Evolutionary conservation across 2,113 vertebrate genomes (phyloP).

Genomic region (Takifugu bimaculatus): DNA sequence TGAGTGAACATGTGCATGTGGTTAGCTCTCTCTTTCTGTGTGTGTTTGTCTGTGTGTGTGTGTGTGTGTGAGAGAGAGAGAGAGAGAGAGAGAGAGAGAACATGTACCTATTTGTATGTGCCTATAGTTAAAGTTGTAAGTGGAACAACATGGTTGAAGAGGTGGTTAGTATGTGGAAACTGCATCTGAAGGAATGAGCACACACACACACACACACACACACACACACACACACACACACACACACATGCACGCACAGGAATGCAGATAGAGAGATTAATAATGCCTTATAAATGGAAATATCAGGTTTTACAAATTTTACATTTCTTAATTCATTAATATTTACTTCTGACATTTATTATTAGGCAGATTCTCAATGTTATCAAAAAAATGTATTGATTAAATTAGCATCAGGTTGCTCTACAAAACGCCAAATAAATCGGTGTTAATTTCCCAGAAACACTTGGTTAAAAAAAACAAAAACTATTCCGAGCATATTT

Average conservation of each 20-base stretch:
- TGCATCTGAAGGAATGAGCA: conserved; percentile 69
- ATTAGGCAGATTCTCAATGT: no score
- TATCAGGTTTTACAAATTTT: background rate
- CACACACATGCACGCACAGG: conserved; percentile 5
- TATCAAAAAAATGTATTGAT: no score
- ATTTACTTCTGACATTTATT: no score
- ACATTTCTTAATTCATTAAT: no score
- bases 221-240: conserved; percentile 22
- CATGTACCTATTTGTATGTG: conserved; percentile 59
- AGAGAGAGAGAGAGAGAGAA: no score
- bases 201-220: conserved; percentile 31
- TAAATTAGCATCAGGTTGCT: no score
- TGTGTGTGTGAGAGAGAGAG: conserved; percentile 19
- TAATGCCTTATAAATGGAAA: no score
- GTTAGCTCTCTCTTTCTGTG: conserved; percentile 56
- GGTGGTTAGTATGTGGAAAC: conserved; percentile 60
- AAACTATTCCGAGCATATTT: background rate
- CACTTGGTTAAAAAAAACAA: background rate
- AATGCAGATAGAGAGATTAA: background rate
- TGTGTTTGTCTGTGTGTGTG: conserved; percentile 13
- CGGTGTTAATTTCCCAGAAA: no score
- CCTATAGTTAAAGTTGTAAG: conserved; percentile 67
- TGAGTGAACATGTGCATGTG: conserved; percentile 78
- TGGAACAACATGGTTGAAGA: conserved; percentile 72
- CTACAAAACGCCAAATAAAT: no score